These are phyloP conservation scores for Macropis europaea DNA, from an alignment of 2,888 invertebrate genomes.

Conservation along the genomic window DNA sequence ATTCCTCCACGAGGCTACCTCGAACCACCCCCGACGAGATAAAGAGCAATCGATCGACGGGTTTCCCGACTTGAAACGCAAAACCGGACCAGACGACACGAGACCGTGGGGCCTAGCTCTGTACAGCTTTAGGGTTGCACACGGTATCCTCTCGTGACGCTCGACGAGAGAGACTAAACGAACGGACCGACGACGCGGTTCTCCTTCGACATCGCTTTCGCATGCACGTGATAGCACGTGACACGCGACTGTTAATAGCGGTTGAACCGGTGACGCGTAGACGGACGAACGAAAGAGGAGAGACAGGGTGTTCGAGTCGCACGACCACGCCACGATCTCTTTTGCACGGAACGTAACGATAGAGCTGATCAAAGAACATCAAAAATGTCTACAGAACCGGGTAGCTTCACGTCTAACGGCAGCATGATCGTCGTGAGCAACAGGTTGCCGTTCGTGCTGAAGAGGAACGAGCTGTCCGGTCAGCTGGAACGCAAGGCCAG, in stretches of 20 bases:
- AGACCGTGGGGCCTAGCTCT: too few relatives aligned
- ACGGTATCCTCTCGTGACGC: slow-evolving; percentile 16
- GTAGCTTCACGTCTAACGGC: slow-evolving; percentile 80
- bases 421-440: slow-evolving; percentile 96
- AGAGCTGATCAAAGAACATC: slow-evolving; percentile 22
- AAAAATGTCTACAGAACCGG: slow-evolving; percentile 74
- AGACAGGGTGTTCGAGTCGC: slow-evolving; percentile 37
- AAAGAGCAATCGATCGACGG: neutral
- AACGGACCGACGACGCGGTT: slow-evolving; percentile 6
- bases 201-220: slow-evolving; percentile 43
- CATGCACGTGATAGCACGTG: slow-evolving; percentile 52
- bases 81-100: neutral
- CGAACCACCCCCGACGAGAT: neutral
- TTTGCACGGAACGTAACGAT: neutral
- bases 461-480: slow-evolving; percentile 87
- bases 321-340: slow-evolving; percentile 8
- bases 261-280: slow-evolving; percentile 19
- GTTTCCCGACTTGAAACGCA: neutral
- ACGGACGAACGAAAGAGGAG: slow-evolving; percentile 18
- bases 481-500: slow-evolving; percentile 91
- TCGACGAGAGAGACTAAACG: slow-evolving; percentile 25
- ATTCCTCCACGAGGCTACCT: neutral
- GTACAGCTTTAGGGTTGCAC: too few relatives aligned
- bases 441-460: slow-evolving; percentile 92
- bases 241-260: slow-evolving; percentile 30